Percentiles rank a stretch among this genome's conserved stretches.
Evolutionary conservation across 2,888 invertebrate species (phyloP).

Genomic region (Tetanocera ferruginea): DNA sequence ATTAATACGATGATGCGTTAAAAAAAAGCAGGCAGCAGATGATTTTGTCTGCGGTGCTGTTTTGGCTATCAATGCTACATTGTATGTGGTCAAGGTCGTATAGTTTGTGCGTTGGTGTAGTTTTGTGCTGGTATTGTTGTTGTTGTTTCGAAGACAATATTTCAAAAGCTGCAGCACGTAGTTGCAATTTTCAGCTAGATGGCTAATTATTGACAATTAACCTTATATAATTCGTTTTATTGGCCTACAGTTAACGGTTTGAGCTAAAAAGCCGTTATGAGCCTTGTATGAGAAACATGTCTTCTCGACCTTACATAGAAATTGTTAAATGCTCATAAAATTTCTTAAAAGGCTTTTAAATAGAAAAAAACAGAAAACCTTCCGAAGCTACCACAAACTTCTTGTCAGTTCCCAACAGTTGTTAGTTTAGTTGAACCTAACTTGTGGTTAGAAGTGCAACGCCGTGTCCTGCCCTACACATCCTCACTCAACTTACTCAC

Average conservation of each 20-base stretch:
- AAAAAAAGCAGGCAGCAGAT: background rate
- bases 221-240: background rate
- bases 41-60: background rate
- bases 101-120: background rate
- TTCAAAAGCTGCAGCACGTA: slow-evolving; percentile 60
- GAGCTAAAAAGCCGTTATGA: too few species aligned
- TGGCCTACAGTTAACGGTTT: too few species aligned
- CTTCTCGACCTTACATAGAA: background rate
- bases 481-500: background rate
- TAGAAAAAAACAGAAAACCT: background rate
- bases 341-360: background rate
- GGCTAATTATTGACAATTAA: slow-evolving; percentile 29
- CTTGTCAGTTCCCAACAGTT: background rate
- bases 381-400: background rate
- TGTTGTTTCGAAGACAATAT: background rate
- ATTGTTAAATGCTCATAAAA: background rate
- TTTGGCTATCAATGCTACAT: background rate
- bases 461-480: background rate
- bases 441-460: slow-evolving; percentile 19
- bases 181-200: slow-evolving; percentile 57
- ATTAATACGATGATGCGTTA: slow-evolving; percentile 2
- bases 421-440: slow-evolving; percentile 21
- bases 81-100: slow-evolving; percentile 27
- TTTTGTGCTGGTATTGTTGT: background rate
- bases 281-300: background rate